A percentile compares a stretch with the other conserved stretches of the same genome.
Conservation (phyloP, 2,888 invertebrate genomes). For the Leptinotarsa tumamoca region DNA sequence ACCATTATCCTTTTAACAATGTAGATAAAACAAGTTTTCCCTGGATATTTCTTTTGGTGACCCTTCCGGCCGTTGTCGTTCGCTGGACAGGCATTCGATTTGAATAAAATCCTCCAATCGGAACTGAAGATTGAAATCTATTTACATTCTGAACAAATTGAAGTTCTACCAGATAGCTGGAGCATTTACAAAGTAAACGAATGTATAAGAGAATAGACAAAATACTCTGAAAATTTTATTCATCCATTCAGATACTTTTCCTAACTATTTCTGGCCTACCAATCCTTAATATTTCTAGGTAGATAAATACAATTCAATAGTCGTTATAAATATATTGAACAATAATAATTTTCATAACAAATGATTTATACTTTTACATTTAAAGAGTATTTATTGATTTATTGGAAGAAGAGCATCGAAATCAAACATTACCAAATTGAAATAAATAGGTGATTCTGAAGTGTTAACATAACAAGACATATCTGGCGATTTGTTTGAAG, state of each 20-base stretch:
- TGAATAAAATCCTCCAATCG: slow-evolving; percentile 1
- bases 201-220: not conserved
- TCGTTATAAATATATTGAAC: no score
- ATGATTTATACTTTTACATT: no score
- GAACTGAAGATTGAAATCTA: slow-evolving; percentile 27
- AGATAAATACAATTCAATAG: no score
- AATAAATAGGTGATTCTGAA: no score
- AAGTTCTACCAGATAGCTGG: not conserved
- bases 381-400: no score
- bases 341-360: no score
- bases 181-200: not conserved
- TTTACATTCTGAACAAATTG: slow-evolving; percentile 35
- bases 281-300: no score
- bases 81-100: slow-evolving; percentile 8
- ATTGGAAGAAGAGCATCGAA: no score
- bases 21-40: slow-evolving; percentile 1
- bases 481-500: no score
- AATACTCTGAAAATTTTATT: not conserved
- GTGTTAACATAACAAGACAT: no score
- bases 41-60: not conserved
- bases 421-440: no score
- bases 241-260: not conserved
- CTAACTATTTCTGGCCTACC: no score
- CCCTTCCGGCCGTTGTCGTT: not conserved
- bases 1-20: not conserved